Conservation (phyloP, 2,888 invertebrate species). For the Phortica magna region DNA sequence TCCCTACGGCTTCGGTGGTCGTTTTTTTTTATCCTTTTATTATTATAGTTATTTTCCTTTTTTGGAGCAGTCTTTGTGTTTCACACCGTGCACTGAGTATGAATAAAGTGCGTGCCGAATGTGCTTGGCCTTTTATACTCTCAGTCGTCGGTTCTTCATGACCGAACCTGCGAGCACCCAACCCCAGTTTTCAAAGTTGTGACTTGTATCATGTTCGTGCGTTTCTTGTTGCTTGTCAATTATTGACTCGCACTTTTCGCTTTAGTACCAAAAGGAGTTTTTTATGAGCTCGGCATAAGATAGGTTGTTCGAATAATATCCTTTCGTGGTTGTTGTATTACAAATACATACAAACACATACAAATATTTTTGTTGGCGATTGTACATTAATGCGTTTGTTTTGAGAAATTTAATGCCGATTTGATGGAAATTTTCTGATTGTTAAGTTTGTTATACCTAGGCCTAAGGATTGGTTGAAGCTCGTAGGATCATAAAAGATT, state of each 20-base stretch:
- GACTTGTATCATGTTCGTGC: conserved; percentile 16
- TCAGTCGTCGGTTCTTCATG: conserved; percentile 34
- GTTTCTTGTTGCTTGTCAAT: conserved; percentile 23
- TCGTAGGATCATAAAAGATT: too few species aligned
- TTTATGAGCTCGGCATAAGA: conserved; percentile 6
- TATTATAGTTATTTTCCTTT: not conserved
- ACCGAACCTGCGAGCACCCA: conserved; percentile 33
- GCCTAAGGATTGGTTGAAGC: too few species aligned
- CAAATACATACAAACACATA: not conserved
- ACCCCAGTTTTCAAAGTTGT: conserved; percentile 3
- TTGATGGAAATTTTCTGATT: not conserved
- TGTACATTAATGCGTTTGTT: not conserved
- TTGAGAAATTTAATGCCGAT: not conserved
- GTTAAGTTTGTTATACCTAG: too few species aligned
- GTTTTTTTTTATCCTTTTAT: conserved; percentile 33
- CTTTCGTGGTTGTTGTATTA: conserved; percentile 6
- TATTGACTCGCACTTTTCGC: not conserved
- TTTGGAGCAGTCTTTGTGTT: conserved; percentile 33
- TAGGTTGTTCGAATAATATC: conserved; percentile 20
- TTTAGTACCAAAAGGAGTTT: conserved; percentile 14
- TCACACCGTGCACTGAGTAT: conserved; percentile 48
- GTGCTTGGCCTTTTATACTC: conserved; percentile 62
- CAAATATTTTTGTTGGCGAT: not conserved
- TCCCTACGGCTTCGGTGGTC: conserved; percentile 13
- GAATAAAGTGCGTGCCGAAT: conserved; percentile 59